These are phyloP conservation scores for Syngnathus scovelli DNA, from an alignment of 2,113 vertebrate species.

Conservation along the genomic window DNA sequence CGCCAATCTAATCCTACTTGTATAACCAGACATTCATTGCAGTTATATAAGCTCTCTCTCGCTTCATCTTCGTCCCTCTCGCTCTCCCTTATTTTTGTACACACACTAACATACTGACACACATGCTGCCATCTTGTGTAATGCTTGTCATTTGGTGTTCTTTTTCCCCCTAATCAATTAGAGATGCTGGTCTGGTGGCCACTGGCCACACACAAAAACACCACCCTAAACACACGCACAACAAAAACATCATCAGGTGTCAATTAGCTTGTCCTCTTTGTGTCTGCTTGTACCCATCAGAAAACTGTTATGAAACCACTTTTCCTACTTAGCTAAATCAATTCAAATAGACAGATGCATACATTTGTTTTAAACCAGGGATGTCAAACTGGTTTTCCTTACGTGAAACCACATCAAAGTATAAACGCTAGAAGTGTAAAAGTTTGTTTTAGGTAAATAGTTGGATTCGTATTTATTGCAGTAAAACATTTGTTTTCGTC, in stretches of 20 bases:
- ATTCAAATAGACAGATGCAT: not conserved
- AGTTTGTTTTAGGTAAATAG: not conserved
- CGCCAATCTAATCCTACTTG: constrained; percentile 68
- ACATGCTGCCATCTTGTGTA: constrained; percentile 50
- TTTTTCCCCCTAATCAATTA: constrained; percentile 36
- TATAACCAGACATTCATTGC: constrained; percentile 83
- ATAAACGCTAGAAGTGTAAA: not conserved
- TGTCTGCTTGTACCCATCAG: not conserved
- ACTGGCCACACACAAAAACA: not conserved
- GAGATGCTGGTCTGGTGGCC: not conserved
- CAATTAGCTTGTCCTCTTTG: not conserved
- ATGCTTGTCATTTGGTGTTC: constrained; percentile 38
- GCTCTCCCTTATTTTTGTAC: constrained; percentile 66
- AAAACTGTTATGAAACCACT: not conserved
- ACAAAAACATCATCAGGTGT: not conserved
- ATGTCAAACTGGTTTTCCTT: not conserved
- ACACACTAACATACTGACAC: constrained; percentile 29
- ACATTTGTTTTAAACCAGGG: not conserved
- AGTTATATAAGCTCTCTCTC: constrained; percentile 77
- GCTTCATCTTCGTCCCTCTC: constrained; percentile 67
- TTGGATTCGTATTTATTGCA: not conserved
- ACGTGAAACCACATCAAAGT: not conserved
- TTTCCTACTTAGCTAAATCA: not conserved
- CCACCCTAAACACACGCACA: not conserved
- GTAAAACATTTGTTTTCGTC: not conserved